Evolutionary conservation across 2,113 vertebrate species (phyloP), one percentile per base, ranked within the genome.

Genomic region (Peromyscus leucopus): DNA sequence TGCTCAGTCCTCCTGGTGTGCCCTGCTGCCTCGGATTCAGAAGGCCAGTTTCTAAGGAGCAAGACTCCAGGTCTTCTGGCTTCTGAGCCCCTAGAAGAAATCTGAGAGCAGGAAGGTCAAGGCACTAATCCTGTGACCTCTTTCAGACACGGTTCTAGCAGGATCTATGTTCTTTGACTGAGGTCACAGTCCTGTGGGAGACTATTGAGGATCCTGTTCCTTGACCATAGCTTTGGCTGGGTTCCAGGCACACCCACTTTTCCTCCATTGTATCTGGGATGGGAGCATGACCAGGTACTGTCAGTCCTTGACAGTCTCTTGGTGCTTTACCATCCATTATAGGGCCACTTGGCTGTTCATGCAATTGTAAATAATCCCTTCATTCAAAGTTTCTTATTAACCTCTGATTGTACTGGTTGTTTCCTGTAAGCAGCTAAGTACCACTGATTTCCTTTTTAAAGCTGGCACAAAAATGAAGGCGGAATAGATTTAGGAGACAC

Each of bases 401-500:
- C 33, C 10, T 11, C 79, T 15, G 21, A 59, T 55, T 57, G 9
- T 82, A 82, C 19, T 57, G 5, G 28, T 11, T 83, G 59, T 84
- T 88, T 95, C 36, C 48, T 87, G 74, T 75, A 84, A 92, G 51
- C 61, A 94, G 83, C 61, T 46, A 63, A 31, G 16, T 17, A 26
- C 59, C 59, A 84, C 26, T 82, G 21, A 82, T 24, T 82, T 82
- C 79, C 55, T 63, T 84, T 63, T 42, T 63, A 61, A 84, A 84
- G 57, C 26, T 42, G 59, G 55, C 55, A 82, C 22, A 28, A 84
- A 39, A n/a, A 63, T 39, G 57, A 26, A 48, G 46, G 57, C 74
- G 17, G 72, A 90, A 76, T 19, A 93, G 59, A 42, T 36, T 93
- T 91, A 93, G 69, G 24, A 89, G 59, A 88, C 67, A 90, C 1